Evolutionary conservation across 2,797 vertebrate species (phyloP), one percentile per base, ranked within the genome.

Genomic region (Sebastolobus altivelis): DNA sequence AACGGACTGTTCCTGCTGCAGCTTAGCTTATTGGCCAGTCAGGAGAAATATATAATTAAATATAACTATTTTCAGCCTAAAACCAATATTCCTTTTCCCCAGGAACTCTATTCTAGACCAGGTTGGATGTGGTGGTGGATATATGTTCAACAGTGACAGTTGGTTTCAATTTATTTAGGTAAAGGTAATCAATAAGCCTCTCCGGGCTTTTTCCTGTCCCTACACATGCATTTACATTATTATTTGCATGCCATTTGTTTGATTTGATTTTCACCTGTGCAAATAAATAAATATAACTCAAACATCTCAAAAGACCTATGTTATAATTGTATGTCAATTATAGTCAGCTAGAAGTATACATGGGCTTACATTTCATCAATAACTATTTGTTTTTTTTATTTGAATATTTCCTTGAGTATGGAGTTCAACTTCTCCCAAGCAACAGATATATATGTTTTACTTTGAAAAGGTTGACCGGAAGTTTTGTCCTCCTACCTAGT

Each of bases 381-480:
- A 22, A 12, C 4, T 33, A 5, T 16, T n/a, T 25, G 25, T 25
- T 49, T 29, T 22, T 2, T 18, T 49, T 49, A 49, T 20, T 49
- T 49, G 43, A 8, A 18, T 25, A 18, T 49, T 59, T 49, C 43
- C 43, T 49, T 49, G 16, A 46, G 40, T 49, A 20, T 20, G 18
- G 43, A 49, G 43, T 20, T 18, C 43, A 49, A 49, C 6, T 49
- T 49, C 43, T 49, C 43, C 43, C 43, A 49, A 49, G 43, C 43
- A 49, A 49, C 43, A 49, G 43, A 49, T 49, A 16, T 49, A 49
- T 16, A 8, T 49, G 43, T 49, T 69, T 68, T 74, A 75, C n/a
- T 60, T 54, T 66, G 33, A 52, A 65, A 31, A 2, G 14, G 18
- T 12, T 6, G 1, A 46, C 10, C 33, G 54, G 54, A 61, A 52